Evolutionary conservation across 2,888 invertebrate species (phyloP), one percentile per base, ranked within the genome.

Genomic region (Spilosoma lubricipeda): DNA sequence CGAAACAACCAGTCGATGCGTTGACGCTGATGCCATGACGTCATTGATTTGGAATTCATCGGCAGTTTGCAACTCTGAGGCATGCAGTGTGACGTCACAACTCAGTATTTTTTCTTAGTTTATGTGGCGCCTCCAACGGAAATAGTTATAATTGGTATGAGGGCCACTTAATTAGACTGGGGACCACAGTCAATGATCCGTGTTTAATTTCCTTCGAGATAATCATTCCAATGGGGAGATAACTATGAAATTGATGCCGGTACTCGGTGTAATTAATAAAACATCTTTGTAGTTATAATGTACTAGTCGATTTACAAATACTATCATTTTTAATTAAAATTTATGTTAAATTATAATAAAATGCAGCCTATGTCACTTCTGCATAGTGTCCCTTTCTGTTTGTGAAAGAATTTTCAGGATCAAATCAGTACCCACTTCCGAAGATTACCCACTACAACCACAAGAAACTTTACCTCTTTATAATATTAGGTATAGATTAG

Each of bases 51-150:
- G 79, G 85, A 86, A 85, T 85, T 79, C 75, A 72, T 76, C 78
- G 78, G 83, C 79, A 76, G 77, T 81, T 82, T 85, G 86, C 80
- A 83, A 79, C 74, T 66, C 80, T 80, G 80, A 64, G 79, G 76
- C 77, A 71, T 77, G 77, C n/a, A n/a, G n/a, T 74, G 79, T 88
- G 89, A 89, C 89, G 88, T 89, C 85, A 88, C 72, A 73, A 52
- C 65, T 65, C 75, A 70, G 66, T 78, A 80, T 76, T 76, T 84
- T 81, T 78, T 72, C 63, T 70, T 27, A 48, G 45, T 71, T 76
- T 73, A 75, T 39, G 67, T 72, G 30, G 63, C 42, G 36, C 39
- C 42, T 59, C 75, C 27, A 77, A 71, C 84, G 82, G 84, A 84
- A 81, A 80, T 84, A 78, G 77, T 79, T 84, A 76, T 77, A 76